Percentiles rank a stretch among this genome's conserved stretches.
phyloP scores from a whole-genome alignment of 1,140 invertebrate genomes.

The Mylabris phalerata region DNA sequence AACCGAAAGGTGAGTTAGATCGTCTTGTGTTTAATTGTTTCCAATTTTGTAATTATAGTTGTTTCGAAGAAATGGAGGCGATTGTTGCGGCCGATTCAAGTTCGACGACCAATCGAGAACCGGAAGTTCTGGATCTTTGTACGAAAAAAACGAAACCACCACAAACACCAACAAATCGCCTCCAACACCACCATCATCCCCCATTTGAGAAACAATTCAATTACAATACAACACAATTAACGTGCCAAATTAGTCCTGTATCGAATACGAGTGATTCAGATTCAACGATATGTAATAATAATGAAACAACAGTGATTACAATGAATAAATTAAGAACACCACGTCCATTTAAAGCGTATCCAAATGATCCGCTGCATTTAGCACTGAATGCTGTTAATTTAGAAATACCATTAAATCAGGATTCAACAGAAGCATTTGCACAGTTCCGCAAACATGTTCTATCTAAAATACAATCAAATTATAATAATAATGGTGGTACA shows the following conservation, averaged over 20 bases:
- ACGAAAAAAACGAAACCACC: neutral
- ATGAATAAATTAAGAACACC: constrained; percentile 37
- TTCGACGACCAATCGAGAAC: too few species aligned
- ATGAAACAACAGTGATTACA: neutral
- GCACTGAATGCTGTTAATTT: constrained; percentile 44
- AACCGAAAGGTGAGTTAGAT: too few species aligned
- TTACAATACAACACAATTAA: neutral
- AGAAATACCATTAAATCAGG: constrained; percentile 45
- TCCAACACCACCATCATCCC: neutral
- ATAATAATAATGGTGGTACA: constrained; percentile 41
- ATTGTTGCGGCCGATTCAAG: too few species aligned
- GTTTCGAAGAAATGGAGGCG: too few species aligned
- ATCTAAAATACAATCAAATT: constrained; percentile 55
- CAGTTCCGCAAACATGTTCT: constrained; percentile 61
- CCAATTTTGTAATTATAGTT: too few species aligned
- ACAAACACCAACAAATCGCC: neutral
- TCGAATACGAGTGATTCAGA: constrained; percentile 15
- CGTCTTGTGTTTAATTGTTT: too few species aligned
- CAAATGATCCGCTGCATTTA: constrained; percentile 57
- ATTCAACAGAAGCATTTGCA: constrained; percentile 54
- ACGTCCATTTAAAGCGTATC: constrained; percentile 66
- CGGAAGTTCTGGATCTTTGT: constrained; percentile 19
- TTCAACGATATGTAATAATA: constrained; percentile 3
- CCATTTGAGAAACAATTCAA: neutral
- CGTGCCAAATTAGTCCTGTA: constrained; percentile 4